Percentiles rank a stretch among this genome's conserved stretches.
Evolutionary conservation across 2,113 vertebrate genomes (phyloP).

Genomic region (Dasypus novemcinctus): DNA sequence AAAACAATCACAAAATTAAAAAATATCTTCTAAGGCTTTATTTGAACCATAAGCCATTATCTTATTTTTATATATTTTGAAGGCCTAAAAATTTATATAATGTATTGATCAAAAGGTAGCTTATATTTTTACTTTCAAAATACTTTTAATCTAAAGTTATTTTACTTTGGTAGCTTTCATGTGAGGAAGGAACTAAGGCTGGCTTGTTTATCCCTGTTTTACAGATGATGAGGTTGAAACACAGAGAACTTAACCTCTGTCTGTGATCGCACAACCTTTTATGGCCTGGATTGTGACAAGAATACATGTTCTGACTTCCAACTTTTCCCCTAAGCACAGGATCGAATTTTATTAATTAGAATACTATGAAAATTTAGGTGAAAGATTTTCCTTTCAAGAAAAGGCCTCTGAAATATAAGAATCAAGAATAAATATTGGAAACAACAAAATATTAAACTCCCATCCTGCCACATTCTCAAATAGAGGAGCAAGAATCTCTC

Average conservation of each 20-base stretch:
- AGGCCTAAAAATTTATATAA: not conserved
- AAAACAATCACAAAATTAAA: slow-evolving; percentile 18
- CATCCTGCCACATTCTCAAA: no score
- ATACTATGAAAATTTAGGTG: not conserved
- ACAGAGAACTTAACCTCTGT: not conserved
- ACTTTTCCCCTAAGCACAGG: not conserved
- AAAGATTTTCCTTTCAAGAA: not conserved
- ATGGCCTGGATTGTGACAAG: not conserved
- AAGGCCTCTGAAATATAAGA: not conserved
- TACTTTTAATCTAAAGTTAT: not conserved
- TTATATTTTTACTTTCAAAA: not conserved
- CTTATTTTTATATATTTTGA: not conserved
- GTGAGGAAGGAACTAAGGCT: not conserved
- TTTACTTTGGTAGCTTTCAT: not conserved
- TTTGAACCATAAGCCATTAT: not conserved
- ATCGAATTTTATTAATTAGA: not conserved
- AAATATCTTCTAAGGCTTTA: not conserved
- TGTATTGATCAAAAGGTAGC: not conserved
- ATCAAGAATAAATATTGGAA: not conserved
- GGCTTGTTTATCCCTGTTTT: not conserved
- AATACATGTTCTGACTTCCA: not conserved
- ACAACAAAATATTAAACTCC: no score
- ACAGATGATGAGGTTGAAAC: not conserved
- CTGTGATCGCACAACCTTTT: not conserved
- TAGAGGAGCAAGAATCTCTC: no score